phyloP scores from a whole-genome alignment of 2,888 invertebrate species.

The Epiblema foenella region DNA sequence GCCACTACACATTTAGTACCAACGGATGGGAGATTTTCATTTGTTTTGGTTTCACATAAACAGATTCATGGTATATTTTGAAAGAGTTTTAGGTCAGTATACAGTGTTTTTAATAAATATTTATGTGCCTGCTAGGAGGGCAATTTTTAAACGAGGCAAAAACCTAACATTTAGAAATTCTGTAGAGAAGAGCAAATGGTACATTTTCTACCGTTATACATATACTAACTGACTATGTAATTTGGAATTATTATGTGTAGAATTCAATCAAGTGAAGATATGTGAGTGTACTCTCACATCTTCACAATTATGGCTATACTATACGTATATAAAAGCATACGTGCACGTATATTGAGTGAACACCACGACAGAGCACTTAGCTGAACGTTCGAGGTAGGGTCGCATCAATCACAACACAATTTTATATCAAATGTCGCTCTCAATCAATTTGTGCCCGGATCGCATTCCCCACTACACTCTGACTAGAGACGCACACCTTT shows the following conservation, averaged over 20 bases:
- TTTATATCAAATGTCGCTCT: constrained; percentile 85
- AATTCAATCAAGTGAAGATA: not conserved
- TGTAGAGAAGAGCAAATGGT: too few species aligned
- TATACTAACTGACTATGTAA: too few species aligned
- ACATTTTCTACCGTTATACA: too few species aligned
- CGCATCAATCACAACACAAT: constrained; percentile 85
- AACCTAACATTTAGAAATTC: too few species aligned
- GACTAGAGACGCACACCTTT: constrained; percentile 62
- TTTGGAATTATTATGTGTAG: too few species aligned
- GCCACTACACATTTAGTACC: constrained; percentile 32
- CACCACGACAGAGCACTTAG: constrained; percentile 82
- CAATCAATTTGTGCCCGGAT: constrained; percentile 83
- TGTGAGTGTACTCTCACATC: not conserved
- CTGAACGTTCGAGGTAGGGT: constrained; percentile 72
- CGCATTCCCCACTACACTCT: constrained; percentile 74
- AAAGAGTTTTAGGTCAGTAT: not conserved
- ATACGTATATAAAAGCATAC: constrained; percentile 21
- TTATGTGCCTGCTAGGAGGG: not conserved
- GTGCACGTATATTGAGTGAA: constrained; percentile 59
- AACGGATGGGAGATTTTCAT: constrained; percentile 14
- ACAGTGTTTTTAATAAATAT: not conserved
- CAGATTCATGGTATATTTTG: not conserved
- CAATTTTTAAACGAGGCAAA: not conserved
- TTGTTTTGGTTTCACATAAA: constrained; percentile 21
- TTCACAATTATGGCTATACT: constrained; percentile 6